A percentile compares a stretch with the other conserved stretches of the same genome.
Conservation (phyloP, 2,888 invertebrate genomes). For the Campaea margaritaria region DNA sequence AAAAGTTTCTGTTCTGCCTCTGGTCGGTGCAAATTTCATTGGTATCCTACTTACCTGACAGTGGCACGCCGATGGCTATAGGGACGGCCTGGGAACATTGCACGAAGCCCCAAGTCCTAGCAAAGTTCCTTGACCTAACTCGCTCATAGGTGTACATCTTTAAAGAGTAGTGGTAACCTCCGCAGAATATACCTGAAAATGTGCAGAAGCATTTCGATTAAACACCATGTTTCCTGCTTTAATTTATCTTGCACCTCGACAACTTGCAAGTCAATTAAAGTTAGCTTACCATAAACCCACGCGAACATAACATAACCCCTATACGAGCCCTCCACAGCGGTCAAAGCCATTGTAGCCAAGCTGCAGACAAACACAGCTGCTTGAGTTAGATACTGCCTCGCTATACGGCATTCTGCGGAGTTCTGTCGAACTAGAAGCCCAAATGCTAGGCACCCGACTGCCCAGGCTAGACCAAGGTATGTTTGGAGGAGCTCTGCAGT, state of each 20-base stretch:
- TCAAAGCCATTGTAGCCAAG: constrained; percentile 90
- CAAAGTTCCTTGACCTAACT: constrained; percentile 93
- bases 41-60: constrained; percentile 86
- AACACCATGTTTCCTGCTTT: not conserved
- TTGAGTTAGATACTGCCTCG: constrained; percentile 93
- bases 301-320: constrained; percentile 92
- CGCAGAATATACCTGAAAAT: constrained; percentile 91
- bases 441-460: constrained; percentile 92
- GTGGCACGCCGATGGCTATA: constrained; percentile 92
- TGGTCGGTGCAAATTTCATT: too few relatives aligned
- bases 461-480: constrained; percentile 93
- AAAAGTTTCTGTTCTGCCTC: too few relatives aligned
- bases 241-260: not conserved
- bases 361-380: constrained; percentile 92
- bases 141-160: constrained; percentile 96
- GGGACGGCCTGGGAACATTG: constrained; percentile 95
- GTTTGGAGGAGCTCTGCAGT: constrained; percentile 88
- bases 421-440: constrained; percentile 93
- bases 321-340: constrained; percentile 90
- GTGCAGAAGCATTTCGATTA: constrained; percentile 11
- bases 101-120: constrained; percentile 95
- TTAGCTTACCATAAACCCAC: constrained; percentile 89
- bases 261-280: not conserved
- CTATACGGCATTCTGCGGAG: constrained; percentile 93
- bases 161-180: constrained; percentile 94